Percentiles rank a stretch among this genome's conserved stretches.
phyloP scores from a whole-genome alignment of 2,113 vertebrate genomes.

The Burhinus bistriatus region DNA sequence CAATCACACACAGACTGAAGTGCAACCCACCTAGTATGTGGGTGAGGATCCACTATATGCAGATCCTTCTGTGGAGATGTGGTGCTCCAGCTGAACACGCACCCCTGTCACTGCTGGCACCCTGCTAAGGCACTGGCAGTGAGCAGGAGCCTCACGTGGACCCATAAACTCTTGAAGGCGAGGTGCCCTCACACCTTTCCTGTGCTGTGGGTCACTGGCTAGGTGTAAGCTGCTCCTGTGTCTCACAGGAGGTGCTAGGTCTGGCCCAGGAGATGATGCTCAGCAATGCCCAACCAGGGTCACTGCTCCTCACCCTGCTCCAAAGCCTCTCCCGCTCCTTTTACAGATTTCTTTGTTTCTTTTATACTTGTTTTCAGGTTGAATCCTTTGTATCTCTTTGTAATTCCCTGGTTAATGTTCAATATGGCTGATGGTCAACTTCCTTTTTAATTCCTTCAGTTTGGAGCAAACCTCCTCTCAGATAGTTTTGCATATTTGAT shows the following conservation, averaged over 20 bases:
- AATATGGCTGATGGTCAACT: neutral
- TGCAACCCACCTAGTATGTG: too few species aligned
- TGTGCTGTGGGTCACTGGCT: neutral
- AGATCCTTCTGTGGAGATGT: neutral
- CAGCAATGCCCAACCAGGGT: neutral
- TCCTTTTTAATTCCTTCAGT: neutral
- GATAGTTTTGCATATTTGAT: neutral
- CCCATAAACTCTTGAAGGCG: accelerated
- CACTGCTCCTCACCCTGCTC: neutral
- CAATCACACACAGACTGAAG: neutral
- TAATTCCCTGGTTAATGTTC: neutral
- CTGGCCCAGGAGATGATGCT: neutral
- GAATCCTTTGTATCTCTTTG: neutral
- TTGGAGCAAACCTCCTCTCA: neutral
- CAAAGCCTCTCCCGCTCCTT: accelerated
- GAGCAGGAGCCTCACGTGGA: neutral
- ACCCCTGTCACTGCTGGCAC: neutral
- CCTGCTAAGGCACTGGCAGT: neutral
- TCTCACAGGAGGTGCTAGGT: neutral
- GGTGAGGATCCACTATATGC: neutral
- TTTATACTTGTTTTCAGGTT: neutral
- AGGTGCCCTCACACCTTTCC: accelerated
- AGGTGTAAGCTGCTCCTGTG: neutral
- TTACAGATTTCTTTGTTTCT: neutral
- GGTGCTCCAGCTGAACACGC: neutral